Conservation (phyloP, 1,140 invertebrate genomes). For the Lepidostoma basale region DNA sequence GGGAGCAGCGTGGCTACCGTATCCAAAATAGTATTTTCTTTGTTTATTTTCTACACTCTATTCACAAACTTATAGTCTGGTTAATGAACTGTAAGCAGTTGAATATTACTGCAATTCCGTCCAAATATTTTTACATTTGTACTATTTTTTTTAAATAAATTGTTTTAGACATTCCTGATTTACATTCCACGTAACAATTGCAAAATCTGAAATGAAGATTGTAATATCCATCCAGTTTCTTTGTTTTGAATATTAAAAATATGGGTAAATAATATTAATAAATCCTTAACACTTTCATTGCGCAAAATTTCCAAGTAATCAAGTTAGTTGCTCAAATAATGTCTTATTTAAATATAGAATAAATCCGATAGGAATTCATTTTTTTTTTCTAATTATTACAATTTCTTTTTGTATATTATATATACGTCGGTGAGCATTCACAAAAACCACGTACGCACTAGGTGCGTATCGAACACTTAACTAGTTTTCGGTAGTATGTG, state of each 20-base stretch:
- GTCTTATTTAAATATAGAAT: too few relatives aligned
- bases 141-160: neutral
- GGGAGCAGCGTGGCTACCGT: conserved; percentile 46
- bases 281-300: too few relatives aligned
- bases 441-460: too few relatives aligned
- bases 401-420: neutral
- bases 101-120: neutral
- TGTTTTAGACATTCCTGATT: neutral
- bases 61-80: neutral
- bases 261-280: too few relatives aligned
- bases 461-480: too few relatives aligned
- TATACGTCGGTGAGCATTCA: too few relatives aligned
- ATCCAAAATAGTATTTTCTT: conserved; percentile 1
- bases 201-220: too few relatives aligned
- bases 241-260: too few relatives aligned
- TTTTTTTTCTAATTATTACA: neutral
- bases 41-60: neutral
- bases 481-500: too few relatives aligned
- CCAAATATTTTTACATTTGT: neutral
- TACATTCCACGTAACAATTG: neutral
- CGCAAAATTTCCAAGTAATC: too few relatives aligned
- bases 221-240: too few relatives aligned
- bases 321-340: too few relatives aligned
- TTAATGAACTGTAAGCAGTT: neutral
- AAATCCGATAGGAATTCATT: neutral